Evolutionary conservation across 2,888 invertebrate species (phyloP).

Genomic region (Epirrhoe alternata): DNA sequence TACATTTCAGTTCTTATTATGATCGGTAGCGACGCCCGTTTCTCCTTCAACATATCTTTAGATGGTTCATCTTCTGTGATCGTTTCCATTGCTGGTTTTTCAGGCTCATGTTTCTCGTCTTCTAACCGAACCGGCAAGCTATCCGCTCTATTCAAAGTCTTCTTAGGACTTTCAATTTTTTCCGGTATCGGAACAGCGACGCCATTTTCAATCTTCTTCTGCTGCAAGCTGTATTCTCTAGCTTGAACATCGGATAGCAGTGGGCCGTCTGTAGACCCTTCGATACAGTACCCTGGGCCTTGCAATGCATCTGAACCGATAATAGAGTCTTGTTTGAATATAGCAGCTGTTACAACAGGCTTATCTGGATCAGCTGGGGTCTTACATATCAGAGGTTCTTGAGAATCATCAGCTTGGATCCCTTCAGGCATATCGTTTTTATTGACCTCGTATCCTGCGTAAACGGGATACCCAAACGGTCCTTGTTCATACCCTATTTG

Average conservation of each 20-base stretch:
- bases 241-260: constrained; percentile 81
- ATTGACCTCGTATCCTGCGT: constrained; percentile 84
- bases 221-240: constrained; percentile 74
- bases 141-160: constrained; percentile 79
- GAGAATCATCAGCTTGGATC: constrained; percentile 73
- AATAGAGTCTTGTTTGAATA: constrained; percentile 87
- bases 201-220: constrained; percentile 74
- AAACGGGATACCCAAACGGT: constrained; percentile 88
- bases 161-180: constrained; percentile 74
- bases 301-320: constrained; percentile 75
- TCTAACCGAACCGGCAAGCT: constrained; percentile 84
- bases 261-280: constrained; percentile 82
- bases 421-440: constrained; percentile 67
- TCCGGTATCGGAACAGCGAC: constrained; percentile 67
- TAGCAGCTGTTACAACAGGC: constrained; percentile 89
- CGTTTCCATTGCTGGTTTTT: constrained; percentile 62
- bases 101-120: constrained; percentile 64
- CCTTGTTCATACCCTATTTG: constrained; percentile 91
- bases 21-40: constrained; percentile 73
- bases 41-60: constrained; percentile 67
- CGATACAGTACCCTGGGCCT: constrained; percentile 78
- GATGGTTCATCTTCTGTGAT: constrained; percentile 73
- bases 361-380: constrained; percentile 83
- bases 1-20: constrained; percentile 79
- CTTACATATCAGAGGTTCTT: constrained; percentile 79